Base-by-base conservation (phyloP, 2,888 invertebrate species). In the Escarpia spicata region DNA sequence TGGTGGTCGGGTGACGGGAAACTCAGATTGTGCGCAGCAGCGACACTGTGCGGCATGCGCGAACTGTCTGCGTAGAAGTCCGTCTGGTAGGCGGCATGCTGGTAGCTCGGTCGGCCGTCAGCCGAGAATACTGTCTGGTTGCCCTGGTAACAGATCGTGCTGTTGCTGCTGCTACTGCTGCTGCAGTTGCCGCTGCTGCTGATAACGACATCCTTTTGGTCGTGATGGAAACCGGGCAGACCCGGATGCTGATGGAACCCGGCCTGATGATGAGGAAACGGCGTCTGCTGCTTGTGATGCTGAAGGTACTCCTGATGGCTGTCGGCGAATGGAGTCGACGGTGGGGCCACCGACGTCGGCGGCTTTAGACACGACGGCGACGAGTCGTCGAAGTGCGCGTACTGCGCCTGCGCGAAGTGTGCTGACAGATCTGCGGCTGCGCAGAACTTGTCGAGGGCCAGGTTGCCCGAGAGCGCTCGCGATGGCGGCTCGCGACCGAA, bases 81-180 rank as follows among this genome's bases (percentile, higher is more conserved):
- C 31, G 43, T n/a, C 92, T 92, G 92, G 92, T 90, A 92, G 43
- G 90, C 92, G 19, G 75, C 26, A 26, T 75, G 75, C n/a, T 92
- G 92, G 92, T 90, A 92, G n/a, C 90, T 89, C 3, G 43, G 90
- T 45, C 43, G 90, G 43, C 90, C 52, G 90, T 44, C 37, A 90
- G 90, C 92, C 44, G 90, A 90, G n/a, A 92, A 45, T 75, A 92
- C n/a, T 37, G 60, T 37, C n/a, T 92, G 92, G 92, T 92, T 92
- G 92, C 92, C 52, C n/a, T 43, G 92, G 90, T 90, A 92, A 52
- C 92, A 90, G 31, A 90, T 31, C 44, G 43, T n/a, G 92, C 75
- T 75, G 75, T 75, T 75, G 26, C 75, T 75, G 75, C 75, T 75
- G 26, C 75, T 75, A 26, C 75, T 75, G 19, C 75, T 75, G 75